These are phyloP conservation scores for Brachyrhaphis roseni DNA, from an alignment of 2,797 vertebrate genomes.

Conservation along the genomic window DNA sequence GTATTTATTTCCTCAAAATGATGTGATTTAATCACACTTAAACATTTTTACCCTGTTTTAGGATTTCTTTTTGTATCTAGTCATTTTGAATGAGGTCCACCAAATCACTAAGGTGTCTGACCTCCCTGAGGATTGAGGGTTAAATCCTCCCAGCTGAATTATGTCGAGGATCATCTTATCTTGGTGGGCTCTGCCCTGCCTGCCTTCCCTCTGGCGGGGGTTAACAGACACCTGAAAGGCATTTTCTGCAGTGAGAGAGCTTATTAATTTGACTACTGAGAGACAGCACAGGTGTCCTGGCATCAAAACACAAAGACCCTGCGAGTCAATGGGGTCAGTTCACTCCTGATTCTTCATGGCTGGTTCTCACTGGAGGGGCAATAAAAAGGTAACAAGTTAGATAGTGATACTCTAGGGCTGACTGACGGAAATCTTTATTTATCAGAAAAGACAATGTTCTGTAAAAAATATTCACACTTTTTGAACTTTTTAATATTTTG, in stretches of 20 bases:
- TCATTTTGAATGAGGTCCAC: slow-evolving; percentile 19
- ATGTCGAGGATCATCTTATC: slow-evolving; percentile 27
- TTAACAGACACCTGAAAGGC: slow-evolving; percentile 32
- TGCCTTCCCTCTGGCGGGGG: slow-evolving; percentile 19
- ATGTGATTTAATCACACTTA: background rate
- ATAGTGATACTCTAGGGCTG: background rate
- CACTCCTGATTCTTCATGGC: slow-evolving; percentile 27
- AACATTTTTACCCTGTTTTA: background rate
- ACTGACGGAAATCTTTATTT: background rate
- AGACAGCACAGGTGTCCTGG: slow-evolving; percentile 69
- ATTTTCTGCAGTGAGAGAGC: slow-evolving; percentile 31
- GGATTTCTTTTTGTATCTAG: background rate
- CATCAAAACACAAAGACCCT: slow-evolving; percentile 18
- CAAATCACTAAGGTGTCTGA: slow-evolving; percentile 37
- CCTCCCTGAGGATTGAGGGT: slow-evolving; percentile 35
- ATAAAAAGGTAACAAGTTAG: background rate
- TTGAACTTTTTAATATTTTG: background rate
- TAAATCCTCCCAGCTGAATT: slow-evolving; percentile 38
- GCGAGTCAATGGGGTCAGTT: background rate
- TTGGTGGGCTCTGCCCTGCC: slow-evolving; percentile 7
- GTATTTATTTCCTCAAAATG: background rate
- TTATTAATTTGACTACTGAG: slow-evolving; percentile 62
- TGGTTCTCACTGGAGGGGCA: slow-evolving; percentile 4
- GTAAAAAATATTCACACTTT: background rate
- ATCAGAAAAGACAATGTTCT: background rate